phyloP scores from a whole-genome alignment of 2,113 vertebrate species.

The Lota lota region DNA sequence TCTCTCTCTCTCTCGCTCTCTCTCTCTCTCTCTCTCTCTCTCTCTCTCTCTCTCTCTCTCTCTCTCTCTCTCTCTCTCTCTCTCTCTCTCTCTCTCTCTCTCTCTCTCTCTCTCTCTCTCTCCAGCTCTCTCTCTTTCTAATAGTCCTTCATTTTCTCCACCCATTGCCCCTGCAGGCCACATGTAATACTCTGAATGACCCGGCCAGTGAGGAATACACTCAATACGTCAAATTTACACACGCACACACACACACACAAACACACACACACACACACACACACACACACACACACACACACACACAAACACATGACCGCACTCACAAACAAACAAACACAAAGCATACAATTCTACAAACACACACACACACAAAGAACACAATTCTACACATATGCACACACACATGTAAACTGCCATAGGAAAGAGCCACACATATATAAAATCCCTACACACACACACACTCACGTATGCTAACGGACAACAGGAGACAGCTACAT shows the following conservation, averaged over 20 bases:
- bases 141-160: conserved; percentile 69
- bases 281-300: neutral
- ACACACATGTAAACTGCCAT: neutral
- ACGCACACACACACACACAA: conserved; percentile 9
- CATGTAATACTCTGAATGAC: conserved; percentile 73
- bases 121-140: conserved; percentile 41
- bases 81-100: conserved; percentile 43
- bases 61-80: conserved; percentile 37
- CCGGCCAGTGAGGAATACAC: conserved; percentile 55
- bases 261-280: neutral
- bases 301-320: neutral
- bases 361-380: neutral
- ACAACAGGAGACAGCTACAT: conserved; percentile 39
- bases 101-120: conserved; percentile 68
- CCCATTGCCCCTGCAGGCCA: conserved; percentile 70
- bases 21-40: too few species aligned
- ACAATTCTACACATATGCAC: neutral
- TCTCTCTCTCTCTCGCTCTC: too few species aligned
- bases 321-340: neutral
- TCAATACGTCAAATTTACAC: conserved; percentile 39
- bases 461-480: conserved; percentile 1
- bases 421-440: neutral
- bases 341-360: neutral
- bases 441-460: neutral
- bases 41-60: conserved; percentile 30